Evolutionary conservation across 2,888 invertebrate genomes (phyloP), one percentile per base, ranked within the genome.

Genomic region (Frankliniella fusca): DNA sequence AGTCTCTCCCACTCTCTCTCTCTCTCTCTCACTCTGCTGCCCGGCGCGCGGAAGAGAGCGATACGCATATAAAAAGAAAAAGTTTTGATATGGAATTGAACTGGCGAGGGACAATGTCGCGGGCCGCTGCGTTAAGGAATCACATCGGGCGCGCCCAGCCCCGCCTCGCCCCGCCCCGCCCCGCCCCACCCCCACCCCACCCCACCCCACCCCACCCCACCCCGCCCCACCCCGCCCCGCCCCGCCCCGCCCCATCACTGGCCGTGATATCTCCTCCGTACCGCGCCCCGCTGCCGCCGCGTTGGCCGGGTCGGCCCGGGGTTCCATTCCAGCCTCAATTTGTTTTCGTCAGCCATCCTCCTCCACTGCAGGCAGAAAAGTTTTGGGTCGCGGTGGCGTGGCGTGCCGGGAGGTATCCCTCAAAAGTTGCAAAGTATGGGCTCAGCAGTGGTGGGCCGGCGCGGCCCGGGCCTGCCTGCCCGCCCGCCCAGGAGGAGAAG

Each of bases 401-500:
- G 70, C 70, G 23, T 5, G 70, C n/a, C 23, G 70, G 70, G 27
- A 27, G 70, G 70, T 76, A 76, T 27, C 70, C 70, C 70, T 76
- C 70, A 76, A 76, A 76, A 76, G 70, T 76, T 76, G 70, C 70
- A 76, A 76, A 76, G 70, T 76, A 76, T 76, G 70, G 70, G 70
- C 70, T 76, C 70, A 76, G 70, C 70, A 76, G 27, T 11, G 38
- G 38, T 5, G 38, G n/a, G n/a, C 15, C 50, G 50, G 10, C 50
- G 50, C 50, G 10, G 50, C 15, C 50, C 10, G 10, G 10, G 50
- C 50, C 50, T 11, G 50, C 50, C 9, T 50, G 50, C 50, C 50
- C 50, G 54, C 54, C 54, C 3, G 54, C 5, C 54, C 54, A 12
- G 38, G 38, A 38, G 38, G 3, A 38, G 38, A 38, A 38, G 38